Base-by-base conservation (phyloP, 2,888 invertebrate genomes). In the Escarpia spicata region DNA sequence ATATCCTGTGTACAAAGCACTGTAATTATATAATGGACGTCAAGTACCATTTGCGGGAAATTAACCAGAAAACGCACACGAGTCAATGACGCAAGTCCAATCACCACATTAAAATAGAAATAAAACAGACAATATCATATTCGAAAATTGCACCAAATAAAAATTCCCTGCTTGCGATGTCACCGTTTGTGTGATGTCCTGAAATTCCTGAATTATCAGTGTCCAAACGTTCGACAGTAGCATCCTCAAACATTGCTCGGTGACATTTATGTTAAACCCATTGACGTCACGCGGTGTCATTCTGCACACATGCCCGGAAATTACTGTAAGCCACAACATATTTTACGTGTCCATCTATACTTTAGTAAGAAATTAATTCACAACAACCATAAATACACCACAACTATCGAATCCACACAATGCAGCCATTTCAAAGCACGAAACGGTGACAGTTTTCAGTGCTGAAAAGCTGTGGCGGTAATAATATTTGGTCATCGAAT, bases 401-500 rank as follows among this genome's bases (percentile, higher is more conserved):
- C 75, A 75, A 26, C n/a, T 75, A 6, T 0, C 75, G 12, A 52
- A 52, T 52, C 4, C 52, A 52, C 52, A 52, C 0, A 4, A 52
- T 15, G 9, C 26, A 26, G 19, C 4, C 75, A 75, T 75, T 75
- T 75, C 75, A 75, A 6, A 26, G 75, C 75, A 26, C 19, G n/a
- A 26, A 75, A 75, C 75, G n/a, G 26, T 6, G 75, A 75, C 15
- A 75, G 75, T 75, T 75, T 75, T 19, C n/a, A 26, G 75, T 26
- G 75, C 75, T 75, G n/a, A 75, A 75, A 75, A 75, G 75, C 75
- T 26, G 6, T 26, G 26, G 75, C 52, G 75, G 75, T 75, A 75
- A 75, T 75, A 75, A 75, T 26, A 75, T 75, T 75, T 75, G n/a
- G 75, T 75, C 75, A 75, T n/a, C n/a, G 75, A 75, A 75, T 75